Base-by-base conservation (phyloP, 2,888 invertebrate genomes). In the Pachycephus smyrnensis region DNA sequence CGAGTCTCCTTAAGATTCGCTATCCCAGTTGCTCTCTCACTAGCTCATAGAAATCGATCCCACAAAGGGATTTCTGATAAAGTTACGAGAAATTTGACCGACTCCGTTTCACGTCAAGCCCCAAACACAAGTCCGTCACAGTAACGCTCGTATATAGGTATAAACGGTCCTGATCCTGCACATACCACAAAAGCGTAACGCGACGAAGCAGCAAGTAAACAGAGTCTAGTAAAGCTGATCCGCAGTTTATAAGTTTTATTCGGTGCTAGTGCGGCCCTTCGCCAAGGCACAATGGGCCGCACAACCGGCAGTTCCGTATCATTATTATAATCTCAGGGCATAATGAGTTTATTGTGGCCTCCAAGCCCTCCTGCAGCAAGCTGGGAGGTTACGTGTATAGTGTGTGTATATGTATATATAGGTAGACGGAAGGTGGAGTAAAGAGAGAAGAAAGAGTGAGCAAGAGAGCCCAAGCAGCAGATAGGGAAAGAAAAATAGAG, bases 231-330 rank as follows among this genome's bases (percentile, higher is more conserved):
- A 55, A 71, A 33, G 71, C 33, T 71, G 71, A 71, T 71, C 31
- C 71, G 31, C 71, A 71, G 74, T 74, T 74, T 74, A 74, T 37
- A n/a, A 74, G 74, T 74, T 74, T 37, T 33, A 74, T 74, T 74
- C 74, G 74, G 23, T 71, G 71, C 55, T 55, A 23, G 55, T 1
- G 55, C 55, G 23, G 9, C 31, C 71, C 71, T 31, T 15, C 71
- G 31, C 9, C 9, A 71, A 31, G 23, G n/a, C 74, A 74, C 36
- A 36, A 36, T 23, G 74, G 33, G 36, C 31, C 74, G 74, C 74
- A 23, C 35, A 74, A 12, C 36, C 33, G 33, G 36, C 74, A 74
- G 74, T 74, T 74, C 36, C 74, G 74, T 74, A 74, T 74, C 74
- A 37, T 74, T 74, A 74, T 74, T 74, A 74, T 74, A 74, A 74